A percentile compares a stretch with the other conserved stretches of the same genome.
Evolutionary conservation across 2,888 invertebrate species (phyloP).

Genomic region (Hirtodrosophila alboralis): DNA sequence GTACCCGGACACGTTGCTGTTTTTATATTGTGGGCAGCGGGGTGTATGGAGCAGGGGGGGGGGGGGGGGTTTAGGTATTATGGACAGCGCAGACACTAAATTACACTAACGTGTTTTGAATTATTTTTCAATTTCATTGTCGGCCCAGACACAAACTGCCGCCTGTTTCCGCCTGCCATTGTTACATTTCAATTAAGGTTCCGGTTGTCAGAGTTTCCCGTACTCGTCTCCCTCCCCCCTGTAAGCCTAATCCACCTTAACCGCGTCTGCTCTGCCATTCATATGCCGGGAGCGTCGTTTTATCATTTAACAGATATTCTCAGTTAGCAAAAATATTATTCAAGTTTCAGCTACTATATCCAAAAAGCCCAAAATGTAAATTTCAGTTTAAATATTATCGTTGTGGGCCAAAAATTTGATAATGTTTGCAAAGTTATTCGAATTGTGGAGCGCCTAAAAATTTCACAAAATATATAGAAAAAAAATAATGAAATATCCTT

Average conservation of each 20-base stretch:
- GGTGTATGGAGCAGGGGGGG: conserved; percentile 5
- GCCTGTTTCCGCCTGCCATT: conserved; percentile 69
- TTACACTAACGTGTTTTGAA: conserved; percentile 83
- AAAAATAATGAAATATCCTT: no score
- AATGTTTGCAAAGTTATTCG: no score
- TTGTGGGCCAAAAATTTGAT: no score
- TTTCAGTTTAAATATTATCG: no score
- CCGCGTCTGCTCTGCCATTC: not conserved
- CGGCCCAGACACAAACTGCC: conserved; percentile 67
- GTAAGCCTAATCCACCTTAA: not conserved
- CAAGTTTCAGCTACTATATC: conserved; percentile 36
- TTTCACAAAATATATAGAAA: no score
- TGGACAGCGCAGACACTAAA: conserved; percentile 73
- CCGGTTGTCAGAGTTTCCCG: conserved; percentile 39
- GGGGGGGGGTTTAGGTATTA: conserved; percentile 16
- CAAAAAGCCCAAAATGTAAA: conserved; percentile 39
- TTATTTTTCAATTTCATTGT: conserved; percentile 82
- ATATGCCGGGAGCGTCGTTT: conserved; percentile 63
- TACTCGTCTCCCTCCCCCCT: not conserved
- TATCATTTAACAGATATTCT: conserved; percentile 72
- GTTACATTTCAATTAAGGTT: conserved; percentile 76
- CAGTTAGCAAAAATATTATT: conserved; percentile 64
- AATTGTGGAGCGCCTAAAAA: no score
- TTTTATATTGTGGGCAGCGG: conserved; percentile 22
- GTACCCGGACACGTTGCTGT: conserved; percentile 15